Conservation (phyloP, 2,113 vertebrate species). For the Ornithorhynchus anatinus region DNA sequence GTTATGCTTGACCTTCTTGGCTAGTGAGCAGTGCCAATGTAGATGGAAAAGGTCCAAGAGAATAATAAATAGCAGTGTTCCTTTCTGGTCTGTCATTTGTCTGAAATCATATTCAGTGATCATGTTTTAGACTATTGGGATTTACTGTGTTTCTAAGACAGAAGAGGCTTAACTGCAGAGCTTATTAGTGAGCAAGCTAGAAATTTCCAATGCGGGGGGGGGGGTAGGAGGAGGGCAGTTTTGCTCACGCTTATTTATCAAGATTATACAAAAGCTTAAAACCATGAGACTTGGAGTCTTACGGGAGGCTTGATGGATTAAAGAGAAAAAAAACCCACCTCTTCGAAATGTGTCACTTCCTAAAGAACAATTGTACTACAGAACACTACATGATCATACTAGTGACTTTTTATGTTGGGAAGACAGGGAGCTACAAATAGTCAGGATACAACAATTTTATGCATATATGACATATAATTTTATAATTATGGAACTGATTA, state of each 20-base stretch:
- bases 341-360: too few relatives aligned
- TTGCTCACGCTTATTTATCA: constrained; percentile 45
- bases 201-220: constrained; percentile 30
- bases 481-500: too few relatives aligned
- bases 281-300: too few relatives aligned
- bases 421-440: too few relatives aligned
- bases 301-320: too few relatives aligned
- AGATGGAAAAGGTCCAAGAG: constrained; percentile 33
- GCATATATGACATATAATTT: too few relatives aligned
- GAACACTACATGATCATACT: too few relatives aligned
- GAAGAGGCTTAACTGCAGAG: constrained; percentile 32
- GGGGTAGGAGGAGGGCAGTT: constrained; percentile 32
- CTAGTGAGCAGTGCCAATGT: constrained; percentile 30
- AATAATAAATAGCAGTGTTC: constrained; percentile 39
- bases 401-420: too few relatives aligned
- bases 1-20: constrained; percentile 35
- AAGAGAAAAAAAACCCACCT: too few relatives aligned
- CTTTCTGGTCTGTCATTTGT: constrained; percentile 44
- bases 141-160: constrained; percentile 33
- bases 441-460: too few relatives aligned
- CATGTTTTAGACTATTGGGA: constrained; percentile 28
- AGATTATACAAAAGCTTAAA: constrained; percentile 42
- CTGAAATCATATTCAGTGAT: constrained; percentile 48
- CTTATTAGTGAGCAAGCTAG: constrained; percentile 47
- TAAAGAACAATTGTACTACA: too few relatives aligned